Evolutionary conservation across 1,140 invertebrate species (phyloP).

Genomic region (Bombus terrestris): DNA sequence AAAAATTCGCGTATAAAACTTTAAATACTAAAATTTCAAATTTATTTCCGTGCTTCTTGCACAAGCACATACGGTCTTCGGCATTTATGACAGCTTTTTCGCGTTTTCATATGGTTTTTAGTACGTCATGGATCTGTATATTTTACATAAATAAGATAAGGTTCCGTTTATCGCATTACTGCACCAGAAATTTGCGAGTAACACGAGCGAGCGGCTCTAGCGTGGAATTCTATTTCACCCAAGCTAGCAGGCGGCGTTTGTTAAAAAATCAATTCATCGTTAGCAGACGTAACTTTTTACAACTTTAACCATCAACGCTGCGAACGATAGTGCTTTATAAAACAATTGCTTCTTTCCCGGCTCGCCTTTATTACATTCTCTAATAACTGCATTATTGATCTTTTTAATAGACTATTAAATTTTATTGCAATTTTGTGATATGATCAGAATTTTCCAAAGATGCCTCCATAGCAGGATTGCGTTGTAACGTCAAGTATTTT

Average conservation of each 20-base stretch:
- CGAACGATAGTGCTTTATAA: neutral
- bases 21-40: too few species aligned
- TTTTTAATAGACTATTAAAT: neutral
- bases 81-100: neutral
- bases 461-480: too few species aligned
- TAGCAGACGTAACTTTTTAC: neutral
- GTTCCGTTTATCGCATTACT: neutral
- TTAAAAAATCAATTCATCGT: neutral
- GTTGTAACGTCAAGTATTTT: neutral
- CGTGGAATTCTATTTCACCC: neutral
- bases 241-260: neutral
- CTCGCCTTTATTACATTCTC: neutral
- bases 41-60: too few species aligned
- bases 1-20: too few species aligned
- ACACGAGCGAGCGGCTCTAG: neutral
- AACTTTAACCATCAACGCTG: neutral
- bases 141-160: neutral
- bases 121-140: neutral
- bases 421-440: neutral
- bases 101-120: neutral
- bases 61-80: too few species aligned
- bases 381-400: neutral
- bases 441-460: too few species aligned
- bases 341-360: too few species aligned
- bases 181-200: neutral